Conservation (phyloP, 2,113 vertebrate species). For the Ptychochromis oligacanthus region DNA sequence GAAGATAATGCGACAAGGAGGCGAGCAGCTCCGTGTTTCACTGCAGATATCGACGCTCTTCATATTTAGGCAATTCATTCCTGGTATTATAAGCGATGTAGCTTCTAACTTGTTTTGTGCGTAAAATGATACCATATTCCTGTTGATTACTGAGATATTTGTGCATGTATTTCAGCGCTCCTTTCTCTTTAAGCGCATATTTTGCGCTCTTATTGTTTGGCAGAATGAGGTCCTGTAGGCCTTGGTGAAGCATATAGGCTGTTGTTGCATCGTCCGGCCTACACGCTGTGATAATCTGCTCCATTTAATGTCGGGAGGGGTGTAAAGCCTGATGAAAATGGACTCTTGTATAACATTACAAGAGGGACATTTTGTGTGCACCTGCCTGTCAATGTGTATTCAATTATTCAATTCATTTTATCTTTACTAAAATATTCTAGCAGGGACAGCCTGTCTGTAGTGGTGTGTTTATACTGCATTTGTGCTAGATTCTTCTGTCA, state of each 20-base stretch:
- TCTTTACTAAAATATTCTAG: neutral
- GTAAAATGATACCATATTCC: neutral
- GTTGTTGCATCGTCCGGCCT: conserved; percentile 37
- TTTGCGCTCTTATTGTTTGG: neutral
- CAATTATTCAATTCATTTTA: fast-evolving
- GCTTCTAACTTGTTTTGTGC: neutral
- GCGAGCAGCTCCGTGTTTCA: neutral
- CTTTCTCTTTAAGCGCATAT: neutral
- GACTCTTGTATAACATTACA: conserved; percentile 14
- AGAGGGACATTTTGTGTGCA: neutral
- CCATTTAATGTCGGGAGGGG: neutral
- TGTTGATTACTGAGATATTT: neutral
- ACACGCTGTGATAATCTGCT: conserved; percentile 23
- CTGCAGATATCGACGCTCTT: conserved; percentile 38
- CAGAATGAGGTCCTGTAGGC: neutral
- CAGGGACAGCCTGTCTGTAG: neutral
- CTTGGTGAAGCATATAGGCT: neutral
- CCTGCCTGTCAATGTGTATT: neutral
- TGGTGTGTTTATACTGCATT: neutral
- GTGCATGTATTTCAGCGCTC: neutral
- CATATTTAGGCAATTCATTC: neutral
- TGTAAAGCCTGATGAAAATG: neutral
- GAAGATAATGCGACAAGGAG: conserved; percentile 56
- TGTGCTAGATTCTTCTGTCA: neutral
- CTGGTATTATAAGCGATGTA: neutral